Percentiles rank a stretch among this genome's conserved stretches.
phyloP scores from a whole-genome alignment of 2,888 invertebrate species.

The Rhimphoctona megacephalus region DNA sequence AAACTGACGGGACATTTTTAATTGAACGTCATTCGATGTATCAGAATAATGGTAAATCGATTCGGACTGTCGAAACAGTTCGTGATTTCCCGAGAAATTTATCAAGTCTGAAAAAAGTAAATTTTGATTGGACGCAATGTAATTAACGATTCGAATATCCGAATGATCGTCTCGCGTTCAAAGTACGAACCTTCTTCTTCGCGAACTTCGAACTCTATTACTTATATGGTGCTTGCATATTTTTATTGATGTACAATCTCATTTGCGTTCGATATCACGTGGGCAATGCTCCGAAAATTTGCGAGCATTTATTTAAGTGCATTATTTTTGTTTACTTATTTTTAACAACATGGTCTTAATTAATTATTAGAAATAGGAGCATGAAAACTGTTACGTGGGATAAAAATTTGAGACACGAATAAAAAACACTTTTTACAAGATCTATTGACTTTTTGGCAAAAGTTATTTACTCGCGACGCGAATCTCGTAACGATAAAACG shows the following conservation, averaged over 20 bases:
- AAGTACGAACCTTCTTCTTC: conserved; percentile 57
- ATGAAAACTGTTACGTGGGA: background rate
- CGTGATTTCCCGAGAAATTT: background rate
- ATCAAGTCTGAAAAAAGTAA: background rate
- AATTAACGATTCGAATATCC: conserved; percentile 59
- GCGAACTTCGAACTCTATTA: conserved; percentile 60
- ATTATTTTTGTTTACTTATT: background rate
- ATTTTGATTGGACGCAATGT: conserved; percentile 14
- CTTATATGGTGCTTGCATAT: conserved; percentile 32
- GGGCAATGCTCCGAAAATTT: background rate
- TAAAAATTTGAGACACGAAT: background rate
- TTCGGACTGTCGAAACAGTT: no score
- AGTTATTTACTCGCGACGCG: background rate
- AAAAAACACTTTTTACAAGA: background rate
- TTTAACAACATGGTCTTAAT: background rate
- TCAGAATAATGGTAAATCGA: no score
- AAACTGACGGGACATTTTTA: background rate
- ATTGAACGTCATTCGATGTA: background rate
- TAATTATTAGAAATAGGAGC: background rate
- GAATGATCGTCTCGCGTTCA: conserved; percentile 55
- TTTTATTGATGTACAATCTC: conserved; percentile 5
- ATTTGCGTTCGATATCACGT: conserved; percentile 16
- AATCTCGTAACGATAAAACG: conserved; percentile 14
- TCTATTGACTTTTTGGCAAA: background rate
- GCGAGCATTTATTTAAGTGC: background rate